Base-by-base conservation (phyloP, 2,797 vertebrate species). In the Sarcophilus harrisii region DNA sequence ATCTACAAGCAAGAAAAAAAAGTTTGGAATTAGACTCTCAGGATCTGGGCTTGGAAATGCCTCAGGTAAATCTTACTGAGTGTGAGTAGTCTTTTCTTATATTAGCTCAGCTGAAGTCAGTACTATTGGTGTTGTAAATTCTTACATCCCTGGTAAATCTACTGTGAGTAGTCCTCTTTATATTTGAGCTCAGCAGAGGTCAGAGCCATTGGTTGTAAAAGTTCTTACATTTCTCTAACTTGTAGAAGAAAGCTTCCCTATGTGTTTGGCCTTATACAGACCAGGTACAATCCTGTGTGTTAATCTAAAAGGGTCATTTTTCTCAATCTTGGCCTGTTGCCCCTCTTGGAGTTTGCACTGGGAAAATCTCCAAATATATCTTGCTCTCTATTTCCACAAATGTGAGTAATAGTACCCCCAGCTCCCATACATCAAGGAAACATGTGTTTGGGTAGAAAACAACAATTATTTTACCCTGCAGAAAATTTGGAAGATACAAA, bases 21-120 rank as follows among this genome's bases (percentile, higher is more conserved):
- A 99, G 98, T 99, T 99, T 99, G 98, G 98, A 97, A 97, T 98
- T 98, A 98, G 99, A 99, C 98, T 99, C 99, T 98, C 98, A 98
- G 98, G 98, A 99, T 99, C 99, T 99, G 99, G 99, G 99, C 98
- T 99, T 99, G 99, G 99, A 99, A 98, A 99, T 99, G 99, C 99
- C 99, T 99, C 99, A 99, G 99, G 99, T 99, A 99, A 98, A 98
- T 96, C 14, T 90, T 11, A 59, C 29, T 81, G 92, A 97, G 24
- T 58, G 93, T 92, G 58, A 93, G 89, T 58, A 49, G 38, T 94
- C 12, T 57, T 93, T 96, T 57, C 93, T 96, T 66, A 0, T 93
- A 32, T 92, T 58, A n/a, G 60, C 10, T 3, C 49, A 57, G n/a
- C 52, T 66, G 91, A 92, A 58, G 57, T 92, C 38, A 12, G 0